These are phyloP conservation scores for Saccopteryx leptura DNA, from an alignment of 2,113 vertebrate species.

Conservation along the genomic window DNA sequence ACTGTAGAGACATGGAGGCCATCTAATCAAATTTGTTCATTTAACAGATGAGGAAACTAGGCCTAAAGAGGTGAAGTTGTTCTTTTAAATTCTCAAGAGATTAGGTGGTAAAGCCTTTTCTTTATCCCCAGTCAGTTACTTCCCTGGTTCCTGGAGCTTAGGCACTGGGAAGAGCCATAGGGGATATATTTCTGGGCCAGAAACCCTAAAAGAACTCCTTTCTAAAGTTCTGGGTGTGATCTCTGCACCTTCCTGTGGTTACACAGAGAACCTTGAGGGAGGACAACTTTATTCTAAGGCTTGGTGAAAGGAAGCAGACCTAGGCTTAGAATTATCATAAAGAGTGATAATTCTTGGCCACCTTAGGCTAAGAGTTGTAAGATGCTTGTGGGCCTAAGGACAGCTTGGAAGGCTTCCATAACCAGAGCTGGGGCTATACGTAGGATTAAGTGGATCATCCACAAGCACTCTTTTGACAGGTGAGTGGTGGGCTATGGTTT, in stretches of 20 bases:
- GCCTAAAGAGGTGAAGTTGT: background rate
- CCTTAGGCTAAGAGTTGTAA: background rate
- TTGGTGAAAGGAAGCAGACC: background rate
- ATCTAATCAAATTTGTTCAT: background rate
- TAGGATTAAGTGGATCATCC: background rate
- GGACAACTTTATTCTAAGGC: background rate
- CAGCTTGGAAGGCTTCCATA: background rate
- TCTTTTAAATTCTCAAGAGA: background rate
- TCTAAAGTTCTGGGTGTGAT: background rate
- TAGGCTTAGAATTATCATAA: background rate
- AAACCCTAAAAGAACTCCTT: background rate
- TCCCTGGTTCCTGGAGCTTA: background rate
- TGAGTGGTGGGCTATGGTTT: background rate
- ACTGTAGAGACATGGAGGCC: background rate
- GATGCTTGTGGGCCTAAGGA: background rate
- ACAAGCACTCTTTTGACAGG: background rate
- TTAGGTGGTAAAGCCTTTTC: background rate
- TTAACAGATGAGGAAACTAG: slow-evolving; percentile 23
- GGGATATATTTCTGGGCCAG: background rate
- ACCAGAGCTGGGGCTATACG: background rate
- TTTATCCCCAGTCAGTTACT: background rate
- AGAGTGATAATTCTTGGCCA: background rate
- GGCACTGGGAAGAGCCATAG: background rate
- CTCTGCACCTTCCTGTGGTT: background rate
- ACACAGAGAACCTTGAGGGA: accelerated